These are phyloP conservation scores for Siniperca chuatsi DNA, from an alignment of 2,113 vertebrate genomes.

Conservation along the genomic window DNA sequence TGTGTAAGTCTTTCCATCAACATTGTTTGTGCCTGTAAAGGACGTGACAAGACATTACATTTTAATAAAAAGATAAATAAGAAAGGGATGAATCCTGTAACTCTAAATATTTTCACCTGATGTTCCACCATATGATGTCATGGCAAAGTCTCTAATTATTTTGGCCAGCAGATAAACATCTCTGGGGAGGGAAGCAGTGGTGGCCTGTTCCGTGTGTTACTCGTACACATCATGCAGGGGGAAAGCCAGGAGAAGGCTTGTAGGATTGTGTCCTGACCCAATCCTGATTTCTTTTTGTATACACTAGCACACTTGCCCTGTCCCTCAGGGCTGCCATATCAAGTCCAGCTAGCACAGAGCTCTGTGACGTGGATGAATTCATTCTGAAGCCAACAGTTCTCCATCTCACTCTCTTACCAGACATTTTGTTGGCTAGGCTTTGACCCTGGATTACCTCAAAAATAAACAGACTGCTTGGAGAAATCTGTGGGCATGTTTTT, in stretches of 20 bases:
- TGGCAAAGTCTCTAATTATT: background rate
- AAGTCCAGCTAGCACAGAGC: slow-evolving; percentile 2
- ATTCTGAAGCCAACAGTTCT: slow-evolving; percentile 16
- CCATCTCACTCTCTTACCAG: slow-evolving; percentile 12
- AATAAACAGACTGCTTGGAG: slow-evolving; percentile 72
- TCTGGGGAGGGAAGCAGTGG: background rate
- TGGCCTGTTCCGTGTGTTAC: background rate
- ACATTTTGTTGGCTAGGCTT: slow-evolving; percentile 47
- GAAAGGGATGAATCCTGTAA: background rate
- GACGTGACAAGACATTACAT: background rate
- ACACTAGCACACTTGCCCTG: slow-evolving; percentile 32
- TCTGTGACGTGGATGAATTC: slow-evolving; percentile 17
- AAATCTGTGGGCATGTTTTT: slow-evolving; percentile 69
- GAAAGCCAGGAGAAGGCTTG: background rate
- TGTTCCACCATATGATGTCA: background rate
- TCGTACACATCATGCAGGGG: background rate
- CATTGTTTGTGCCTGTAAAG: background rate
- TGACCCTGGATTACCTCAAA: slow-evolving; percentile 67
- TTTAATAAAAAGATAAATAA: background rate
- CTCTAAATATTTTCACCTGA: background rate
- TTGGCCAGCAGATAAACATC: slow-evolving; percentile 16
- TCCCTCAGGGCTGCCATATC: slow-evolving; percentile 17
- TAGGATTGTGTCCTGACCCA: slow-evolving; percentile 35
- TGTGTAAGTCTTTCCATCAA: background rate
- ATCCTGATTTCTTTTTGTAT: slow-evolving; percentile 36